A percentile compares a stretch with the other conserved stretches of the same genome.
Conservation (phyloP, 92 coral and sea anemone species). For the Plumapathes pennacea region DNA sequence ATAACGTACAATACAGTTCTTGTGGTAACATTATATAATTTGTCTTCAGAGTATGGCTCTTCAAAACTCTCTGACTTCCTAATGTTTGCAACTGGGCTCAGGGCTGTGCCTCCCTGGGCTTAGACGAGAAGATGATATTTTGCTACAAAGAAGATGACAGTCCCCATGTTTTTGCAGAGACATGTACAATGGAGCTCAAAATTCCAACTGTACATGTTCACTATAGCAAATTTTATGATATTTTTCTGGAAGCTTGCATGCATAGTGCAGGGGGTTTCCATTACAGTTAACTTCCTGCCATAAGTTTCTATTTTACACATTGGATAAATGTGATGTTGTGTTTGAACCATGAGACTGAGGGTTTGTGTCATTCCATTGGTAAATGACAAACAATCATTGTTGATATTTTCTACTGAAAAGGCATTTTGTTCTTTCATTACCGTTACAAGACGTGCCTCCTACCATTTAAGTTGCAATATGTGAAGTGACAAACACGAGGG, state of each 20-base stretch:
- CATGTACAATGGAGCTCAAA: slow-evolving; percentile 14
- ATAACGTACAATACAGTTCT: no score
- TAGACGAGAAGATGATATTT: slow-evolving; percentile 9
- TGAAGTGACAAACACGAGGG: slow-evolving; percentile 5
- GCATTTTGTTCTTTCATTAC: no score
- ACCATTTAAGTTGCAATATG: neutral
- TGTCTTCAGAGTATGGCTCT: slow-evolving; percentile 8
- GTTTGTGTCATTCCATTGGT: no score
- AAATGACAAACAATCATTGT: no score
- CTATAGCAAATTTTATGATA: neutral
- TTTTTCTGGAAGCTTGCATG: slow-evolving; percentile 9
- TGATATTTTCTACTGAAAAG: no score
- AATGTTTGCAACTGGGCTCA: slow-evolving; percentile 10
- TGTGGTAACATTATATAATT: no score
- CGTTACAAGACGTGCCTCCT: neutral
- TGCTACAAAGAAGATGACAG: neutral
- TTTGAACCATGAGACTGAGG: no score
- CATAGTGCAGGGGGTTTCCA: slow-evolving; percentile 8
- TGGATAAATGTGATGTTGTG: no score
- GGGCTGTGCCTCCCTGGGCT: slow-evolving; percentile 14
- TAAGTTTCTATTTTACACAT: no score
- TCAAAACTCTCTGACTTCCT: slow-evolving; percentile 3
- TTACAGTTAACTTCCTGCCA: no score
- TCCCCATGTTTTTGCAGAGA: slow-evolving; percentile 11
- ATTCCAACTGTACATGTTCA: slow-evolving; percentile 8